Conservation (phyloP, 2,113 vertebrate species). For the Sigmodon hispidus region DNA sequence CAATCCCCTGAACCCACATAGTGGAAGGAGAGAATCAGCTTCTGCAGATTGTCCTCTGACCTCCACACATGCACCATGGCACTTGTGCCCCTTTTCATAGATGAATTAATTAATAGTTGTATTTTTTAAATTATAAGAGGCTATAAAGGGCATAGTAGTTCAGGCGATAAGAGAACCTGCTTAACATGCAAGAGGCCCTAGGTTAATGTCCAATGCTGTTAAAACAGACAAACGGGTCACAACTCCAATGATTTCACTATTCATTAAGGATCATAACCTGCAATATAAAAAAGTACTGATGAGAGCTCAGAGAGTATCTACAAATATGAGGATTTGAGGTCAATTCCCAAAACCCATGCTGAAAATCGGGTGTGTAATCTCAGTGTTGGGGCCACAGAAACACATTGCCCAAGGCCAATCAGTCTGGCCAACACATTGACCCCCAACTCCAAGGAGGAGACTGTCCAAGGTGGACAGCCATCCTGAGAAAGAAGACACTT, state of each 20-base stretch:
- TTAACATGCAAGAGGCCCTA: no score
- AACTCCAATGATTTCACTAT: conserved; percentile 52
- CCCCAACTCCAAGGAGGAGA: background rate
- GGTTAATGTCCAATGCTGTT: background rate
- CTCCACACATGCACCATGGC: background rate
- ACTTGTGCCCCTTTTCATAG: background rate
- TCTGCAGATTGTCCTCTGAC: background rate
- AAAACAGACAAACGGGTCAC: background rate
- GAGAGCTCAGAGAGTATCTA: background rate
- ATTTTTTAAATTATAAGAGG: background rate
- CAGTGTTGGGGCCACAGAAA: background rate
- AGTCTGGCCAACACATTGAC: background rate
- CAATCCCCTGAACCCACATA: no score
- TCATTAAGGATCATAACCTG: background rate
- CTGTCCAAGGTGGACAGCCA: background rate
- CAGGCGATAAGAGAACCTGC: background rate
- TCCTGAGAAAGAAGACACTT: background rate
- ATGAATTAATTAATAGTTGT: background rate
- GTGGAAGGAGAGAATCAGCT: no score
- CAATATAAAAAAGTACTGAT: conserved; percentile 21
- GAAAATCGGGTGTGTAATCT: background rate
- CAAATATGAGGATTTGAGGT: background rate
- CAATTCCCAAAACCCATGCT: no score
- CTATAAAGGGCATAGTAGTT: no score
- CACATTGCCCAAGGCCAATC: background rate